phyloP scores from a whole-genome alignment of 2,888 invertebrate genomes.

The Ennomos erosarius region DNA sequence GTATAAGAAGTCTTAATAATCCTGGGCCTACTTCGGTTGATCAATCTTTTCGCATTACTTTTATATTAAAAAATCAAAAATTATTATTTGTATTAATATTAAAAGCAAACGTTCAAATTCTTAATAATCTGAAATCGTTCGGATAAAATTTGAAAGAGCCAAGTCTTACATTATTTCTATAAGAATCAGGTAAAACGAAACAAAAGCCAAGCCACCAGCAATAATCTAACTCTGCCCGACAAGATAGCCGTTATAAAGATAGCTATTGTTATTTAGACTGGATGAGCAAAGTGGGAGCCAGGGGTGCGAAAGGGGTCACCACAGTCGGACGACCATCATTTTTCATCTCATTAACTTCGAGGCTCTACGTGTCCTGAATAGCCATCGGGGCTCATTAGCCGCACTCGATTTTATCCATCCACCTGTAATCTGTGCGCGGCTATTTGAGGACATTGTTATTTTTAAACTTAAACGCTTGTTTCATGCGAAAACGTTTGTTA shows the following conservation, averaged over 20 bases:
- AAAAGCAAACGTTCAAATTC: too few species aligned
- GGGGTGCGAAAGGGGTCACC: slow-evolving; percentile 76
- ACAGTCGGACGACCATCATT: slow-evolving; percentile 77
- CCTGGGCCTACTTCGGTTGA: too few species aligned
- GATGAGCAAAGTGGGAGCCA: slow-evolving; percentile 60
- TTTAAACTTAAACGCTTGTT: slow-evolving; percentile 22
- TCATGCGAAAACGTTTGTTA: slow-evolving; percentile 9
- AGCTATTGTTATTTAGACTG: slow-evolving; percentile 61
- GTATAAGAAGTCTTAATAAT: too few species aligned
- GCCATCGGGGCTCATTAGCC: slow-evolving; percentile 67
- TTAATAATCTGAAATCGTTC: too few species aligned
- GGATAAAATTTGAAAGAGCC: too few species aligned
- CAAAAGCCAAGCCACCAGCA: too few species aligned
- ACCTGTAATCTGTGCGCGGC: slow-evolving; percentile 42
- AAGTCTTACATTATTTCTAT: too few species aligned
- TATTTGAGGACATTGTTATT: slow-evolving; percentile 35
- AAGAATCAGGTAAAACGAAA: too few species aligned
- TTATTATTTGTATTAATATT: too few species aligned
- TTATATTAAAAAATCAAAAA: too few species aligned
- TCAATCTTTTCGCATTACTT: too few species aligned
- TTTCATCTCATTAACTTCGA: slow-evolving; percentile 77
- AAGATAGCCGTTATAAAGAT: slow-evolving; percentile 23
- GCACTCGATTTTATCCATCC: slow-evolving; percentile 48
- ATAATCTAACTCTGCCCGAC: too few species aligned
- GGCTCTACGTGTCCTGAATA: slow-evolving; percentile 69